These are phyloP conservation scores for Nineta flava DNA, from an alignment of 2,888 invertebrate genomes.

Conservation along the genomic window DNA sequence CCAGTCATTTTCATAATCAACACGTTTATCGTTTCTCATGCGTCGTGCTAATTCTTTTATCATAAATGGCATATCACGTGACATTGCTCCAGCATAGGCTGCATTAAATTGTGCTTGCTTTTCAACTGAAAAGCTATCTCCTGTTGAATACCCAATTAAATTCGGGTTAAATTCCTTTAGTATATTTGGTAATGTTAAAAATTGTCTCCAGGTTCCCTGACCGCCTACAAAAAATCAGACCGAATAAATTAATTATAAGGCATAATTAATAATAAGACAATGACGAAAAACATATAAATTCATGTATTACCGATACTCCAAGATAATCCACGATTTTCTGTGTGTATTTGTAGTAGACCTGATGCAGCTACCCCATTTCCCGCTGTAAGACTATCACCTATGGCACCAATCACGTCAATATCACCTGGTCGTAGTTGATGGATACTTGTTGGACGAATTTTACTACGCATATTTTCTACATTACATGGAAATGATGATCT, in stretches of 20 bases:
- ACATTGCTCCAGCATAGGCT: constrained; percentile 41
- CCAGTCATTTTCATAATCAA: constrained; percentile 40
- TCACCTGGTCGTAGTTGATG: constrained; percentile 42
- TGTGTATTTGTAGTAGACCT: constrained; percentile 25
- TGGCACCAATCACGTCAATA: constrained; percentile 38
- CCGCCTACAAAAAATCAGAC: constrained; percentile 26
- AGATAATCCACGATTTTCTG: constrained; percentile 32
- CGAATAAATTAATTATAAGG: background rate
- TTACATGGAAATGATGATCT: constrained; percentile 25
- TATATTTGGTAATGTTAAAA: constrained; percentile 40
- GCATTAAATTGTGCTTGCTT: constrained; percentile 36
- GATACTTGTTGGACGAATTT: constrained; percentile 31
- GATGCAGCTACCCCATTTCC: constrained; percentile 36
- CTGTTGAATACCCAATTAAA: constrained; percentile 40
- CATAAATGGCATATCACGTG: constrained; percentile 38
- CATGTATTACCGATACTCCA: constrained; percentile 27
- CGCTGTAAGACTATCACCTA: constrained; percentile 45
- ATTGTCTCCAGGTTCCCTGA: constrained; percentile 33
- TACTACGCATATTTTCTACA: constrained; percentile 19
- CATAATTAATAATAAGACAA: background rate
- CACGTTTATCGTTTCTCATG: constrained; percentile 32
- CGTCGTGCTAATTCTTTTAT: constrained; percentile 34
- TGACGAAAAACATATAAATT: background rate
- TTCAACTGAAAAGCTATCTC: constrained; percentile 31
- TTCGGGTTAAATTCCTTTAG: constrained; percentile 47